These are phyloP conservation scores for Andrena camellia DNA, from an alignment of 2,888 invertebrate species.

Conservation along the genomic window DNA sequence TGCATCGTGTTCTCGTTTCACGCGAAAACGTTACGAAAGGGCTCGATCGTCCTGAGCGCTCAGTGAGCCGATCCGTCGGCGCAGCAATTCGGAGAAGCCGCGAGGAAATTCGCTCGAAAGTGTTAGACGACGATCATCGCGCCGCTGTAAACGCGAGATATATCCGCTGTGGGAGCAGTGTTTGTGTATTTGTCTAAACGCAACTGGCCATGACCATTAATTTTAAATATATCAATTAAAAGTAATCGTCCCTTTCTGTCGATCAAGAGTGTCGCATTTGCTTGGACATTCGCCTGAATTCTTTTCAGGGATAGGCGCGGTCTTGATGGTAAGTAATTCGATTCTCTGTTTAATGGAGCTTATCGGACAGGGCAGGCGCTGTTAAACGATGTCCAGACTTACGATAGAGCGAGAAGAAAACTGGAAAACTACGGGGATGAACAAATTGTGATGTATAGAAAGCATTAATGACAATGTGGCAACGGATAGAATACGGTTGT, in stretches of 20 bases:
- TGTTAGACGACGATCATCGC: slow-evolving; percentile 11
- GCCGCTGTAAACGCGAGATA: slow-evolving; percentile 28
- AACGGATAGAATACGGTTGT: too few relatives aligned
- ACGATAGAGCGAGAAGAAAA: too few relatives aligned
- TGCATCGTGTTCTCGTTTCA: slow-evolving; percentile 31
- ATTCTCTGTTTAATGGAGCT: neutral
- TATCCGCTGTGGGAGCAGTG: slow-evolving; percentile 46
- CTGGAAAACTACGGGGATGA: too few relatives aligned
- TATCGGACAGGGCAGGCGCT: neutral
- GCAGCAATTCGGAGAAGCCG: slow-evolving; percentile 7
- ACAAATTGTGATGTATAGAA: too few relatives aligned
- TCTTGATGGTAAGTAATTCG: slow-evolving; percentile 28
- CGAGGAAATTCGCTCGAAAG: neutral
- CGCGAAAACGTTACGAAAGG: slow-evolving; percentile 19
- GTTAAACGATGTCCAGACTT: too few relatives aligned
- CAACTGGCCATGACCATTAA: slow-evolving; percentile 44
- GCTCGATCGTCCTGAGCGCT: slow-evolving; percentile 31
- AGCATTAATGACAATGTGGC: too few relatives aligned
- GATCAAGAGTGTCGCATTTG: neutral
- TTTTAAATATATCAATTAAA: slow-evolving; percentile 58
- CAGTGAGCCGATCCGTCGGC: neutral
- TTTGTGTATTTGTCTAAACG: slow-evolving; percentile 55
- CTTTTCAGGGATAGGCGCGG: slow-evolving; percentile 5
- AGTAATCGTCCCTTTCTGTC: slow-evolving; percentile 36
- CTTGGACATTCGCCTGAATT: neutral